These are phyloP conservation scores for Laspeyria flexula DNA, from an alignment of 2,888 invertebrate species.

Conservation along the genomic window DNA sequence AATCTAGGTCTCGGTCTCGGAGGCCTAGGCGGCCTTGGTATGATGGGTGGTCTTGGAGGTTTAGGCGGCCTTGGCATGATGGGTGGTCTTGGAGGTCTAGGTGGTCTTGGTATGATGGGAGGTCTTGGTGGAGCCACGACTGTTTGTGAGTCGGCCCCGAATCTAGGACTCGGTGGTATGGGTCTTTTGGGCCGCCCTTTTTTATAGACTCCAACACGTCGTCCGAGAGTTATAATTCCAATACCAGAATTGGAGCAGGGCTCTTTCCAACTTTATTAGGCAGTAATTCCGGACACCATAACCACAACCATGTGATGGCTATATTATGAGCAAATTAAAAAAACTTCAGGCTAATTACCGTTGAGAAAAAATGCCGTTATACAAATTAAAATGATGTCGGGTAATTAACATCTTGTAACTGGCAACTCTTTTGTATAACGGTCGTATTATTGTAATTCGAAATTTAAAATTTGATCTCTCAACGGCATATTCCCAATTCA, in stretches of 20 bases:
- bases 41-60: slow-evolving; percentile 7
- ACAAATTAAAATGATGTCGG: too few relatives aligned
- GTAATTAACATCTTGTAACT: background rate
- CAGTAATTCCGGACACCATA: background rate
- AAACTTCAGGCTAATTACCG: slow-evolving; percentile 11
- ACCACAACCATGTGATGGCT: background rate
- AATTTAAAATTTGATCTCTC: background rate
- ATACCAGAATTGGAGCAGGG: slow-evolving; percentile 17
- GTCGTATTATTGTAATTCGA: background rate
- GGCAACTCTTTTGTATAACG: background rate
- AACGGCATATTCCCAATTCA: background rate
- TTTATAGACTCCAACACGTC: slow-evolving; percentile 53
- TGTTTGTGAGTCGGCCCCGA: slow-evolving; percentile 17
- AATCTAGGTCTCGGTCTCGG: slow-evolving; percentile 13
- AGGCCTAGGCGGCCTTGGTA: slow-evolving; percentile 9
- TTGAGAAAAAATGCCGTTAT: background rate
- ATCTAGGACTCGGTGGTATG: slow-evolving; percentile 6
- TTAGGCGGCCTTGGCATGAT: slow-evolving; percentile 14
- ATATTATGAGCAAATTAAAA: slow-evolving; percentile 18
- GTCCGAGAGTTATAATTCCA: slow-evolving; percentile 21
- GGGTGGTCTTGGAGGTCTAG: background rate
- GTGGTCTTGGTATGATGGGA: slow-evolving; percentile 6
- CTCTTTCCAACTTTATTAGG: background rate
- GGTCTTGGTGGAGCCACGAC: slow-evolving; percentile 16
- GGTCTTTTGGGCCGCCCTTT: slow-evolving; percentile 48